These are phyloP conservation scores for Lampropteryx suffumata DNA, from an alignment of 2,888 invertebrate species.

Conservation along the genomic window DNA sequence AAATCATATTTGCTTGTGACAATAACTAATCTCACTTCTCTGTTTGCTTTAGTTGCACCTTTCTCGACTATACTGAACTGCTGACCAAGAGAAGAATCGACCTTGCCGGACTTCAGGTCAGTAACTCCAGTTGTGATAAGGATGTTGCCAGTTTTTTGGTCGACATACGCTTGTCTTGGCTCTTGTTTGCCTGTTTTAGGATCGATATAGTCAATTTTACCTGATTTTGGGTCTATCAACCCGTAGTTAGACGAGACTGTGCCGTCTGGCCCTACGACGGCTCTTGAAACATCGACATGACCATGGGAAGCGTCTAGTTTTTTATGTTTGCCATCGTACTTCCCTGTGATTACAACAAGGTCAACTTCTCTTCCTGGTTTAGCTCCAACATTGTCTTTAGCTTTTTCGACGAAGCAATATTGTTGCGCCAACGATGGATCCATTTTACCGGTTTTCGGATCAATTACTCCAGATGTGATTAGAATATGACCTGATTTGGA, in stretches of 20 bases:
- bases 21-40: constrained; percentile 82
- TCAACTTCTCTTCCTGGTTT: constrained; percentile 80
- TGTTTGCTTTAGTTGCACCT: constrained; percentile 85
- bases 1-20: constrained; percentile 84
- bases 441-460: constrained; percentile 86
- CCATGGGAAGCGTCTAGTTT: constrained; percentile 74
- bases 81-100: constrained; percentile 86
- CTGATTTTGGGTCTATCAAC: constrained; percentile 84
- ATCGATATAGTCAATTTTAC: constrained; percentile 84
- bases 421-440: constrained; percentile 87
- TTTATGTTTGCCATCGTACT: constrained; percentile 83
- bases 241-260: constrained; percentile 85
- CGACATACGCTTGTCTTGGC: constrained; percentile 86
- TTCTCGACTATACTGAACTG: constrained; percentile 86
- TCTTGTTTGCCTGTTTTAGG: constrained; percentile 86
- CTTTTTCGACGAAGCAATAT: constrained; percentile 85
- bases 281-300: constrained; percentile 83
- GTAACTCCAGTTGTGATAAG: constrained; percentile 84
- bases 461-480: constrained; percentile 84
- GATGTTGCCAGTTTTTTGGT: constrained; percentile 87
- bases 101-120: constrained; percentile 86
- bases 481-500: constrained; percentile 86
- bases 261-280: constrained; percentile 82
- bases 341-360: constrained; percentile 83
- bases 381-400: constrained; percentile 76